phyloP scores from a whole-genome alignment of 2,113 vertebrate species.

The Zeus faber region DNA sequence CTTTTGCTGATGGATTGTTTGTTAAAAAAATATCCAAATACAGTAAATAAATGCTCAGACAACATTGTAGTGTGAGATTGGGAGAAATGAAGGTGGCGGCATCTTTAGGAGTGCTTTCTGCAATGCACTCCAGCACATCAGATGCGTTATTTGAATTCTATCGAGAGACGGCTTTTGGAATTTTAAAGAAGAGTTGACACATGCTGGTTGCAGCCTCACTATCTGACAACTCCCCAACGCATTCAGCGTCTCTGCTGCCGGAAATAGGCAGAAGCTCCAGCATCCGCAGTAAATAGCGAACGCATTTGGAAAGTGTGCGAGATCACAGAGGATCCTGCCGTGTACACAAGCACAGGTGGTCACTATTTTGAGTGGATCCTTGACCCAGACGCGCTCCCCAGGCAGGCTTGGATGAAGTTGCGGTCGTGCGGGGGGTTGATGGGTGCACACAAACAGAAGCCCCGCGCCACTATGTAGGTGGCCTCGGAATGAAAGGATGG shows the following conservation, averaged over 20 bases:
- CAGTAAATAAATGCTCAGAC: too few species aligned
- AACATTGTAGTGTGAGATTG: too few species aligned
- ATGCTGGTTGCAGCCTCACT: neutral
- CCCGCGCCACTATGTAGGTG: conserved; percentile 51
- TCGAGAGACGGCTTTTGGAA: too few species aligned
- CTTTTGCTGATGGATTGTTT: too few species aligned
- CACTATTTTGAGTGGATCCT: conserved; percentile 69
- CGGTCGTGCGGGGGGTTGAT: conserved; percentile 14
- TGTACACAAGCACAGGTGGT: conserved; percentile 63
- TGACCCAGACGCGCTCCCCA: conserved; percentile 51
- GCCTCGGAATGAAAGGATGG: conserved; percentile 36
- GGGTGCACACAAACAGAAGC: conserved; percentile 48
- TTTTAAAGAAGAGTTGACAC: neutral
- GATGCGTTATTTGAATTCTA: too few species aligned
- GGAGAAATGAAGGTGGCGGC: too few species aligned
- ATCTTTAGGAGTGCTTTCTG: too few species aligned
- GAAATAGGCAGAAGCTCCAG: too few species aligned
- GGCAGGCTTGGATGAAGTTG: conserved; percentile 1
- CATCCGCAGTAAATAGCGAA: conserved; percentile 43
- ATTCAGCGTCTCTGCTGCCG: too few species aligned
- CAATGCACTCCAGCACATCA: too few species aligned
- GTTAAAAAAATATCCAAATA: too few species aligned
- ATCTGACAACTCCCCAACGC: too few species aligned
- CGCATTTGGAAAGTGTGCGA: conserved; percentile 61
- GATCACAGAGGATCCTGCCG: conserved; percentile 52